Base-by-base conservation (phyloP, 1,140 invertebrate genomes). In the Centruroides vittatus region DNA sequence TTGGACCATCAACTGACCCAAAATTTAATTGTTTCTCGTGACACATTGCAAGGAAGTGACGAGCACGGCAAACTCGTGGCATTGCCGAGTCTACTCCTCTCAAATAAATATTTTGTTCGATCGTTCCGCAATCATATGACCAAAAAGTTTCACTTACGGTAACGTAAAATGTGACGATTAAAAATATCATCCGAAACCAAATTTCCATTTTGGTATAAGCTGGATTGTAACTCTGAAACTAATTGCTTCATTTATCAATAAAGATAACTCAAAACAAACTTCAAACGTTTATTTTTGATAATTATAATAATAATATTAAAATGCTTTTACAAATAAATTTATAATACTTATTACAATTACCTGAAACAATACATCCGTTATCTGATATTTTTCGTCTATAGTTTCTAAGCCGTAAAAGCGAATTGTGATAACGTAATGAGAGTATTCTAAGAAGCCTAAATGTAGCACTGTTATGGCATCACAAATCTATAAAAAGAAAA, bases 141-240 rank as follows among this genome's bases (percentile, higher is more conserved):
- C 23, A 23, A 23, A 2, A 23, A 23, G 23, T 56, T 53, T 12
- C 47, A 84, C 84, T 87, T 82, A 97, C 93, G 63, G 89, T 86
- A 5, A 90, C 82, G 54, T 84, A 73, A 74, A 97, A 96, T 3
- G 91, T 88, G 9, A 86, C 79, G 4, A 93, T 72, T 36, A 96
- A 77, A 74, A 96, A 97, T 67, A 95, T 88, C 71, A 95, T 88
- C 67, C 93, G 78, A 71, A 97, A 93, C 89, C 92, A 96, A 61
- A 97, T 93, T 78, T 97, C 93, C 69, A 96, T 86, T 76, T 94
- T 89, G 9, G 93, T 97, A 71, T 96, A 98, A 1, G 84, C 84
- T 56, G 92, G 88, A 75, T 95, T 96, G 75, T 94, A 96, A 10
- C 86, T 93, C 74, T 93, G 93, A 72, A 96, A 95, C 92, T 96